A percentile compares a stretch with the other conserved stretches of the same genome.
These are phyloP conservation scores for Volucella zonaria DNA, from an alignment of 2,888 invertebrate genomes.

Conservation along the genomic window DNA sequence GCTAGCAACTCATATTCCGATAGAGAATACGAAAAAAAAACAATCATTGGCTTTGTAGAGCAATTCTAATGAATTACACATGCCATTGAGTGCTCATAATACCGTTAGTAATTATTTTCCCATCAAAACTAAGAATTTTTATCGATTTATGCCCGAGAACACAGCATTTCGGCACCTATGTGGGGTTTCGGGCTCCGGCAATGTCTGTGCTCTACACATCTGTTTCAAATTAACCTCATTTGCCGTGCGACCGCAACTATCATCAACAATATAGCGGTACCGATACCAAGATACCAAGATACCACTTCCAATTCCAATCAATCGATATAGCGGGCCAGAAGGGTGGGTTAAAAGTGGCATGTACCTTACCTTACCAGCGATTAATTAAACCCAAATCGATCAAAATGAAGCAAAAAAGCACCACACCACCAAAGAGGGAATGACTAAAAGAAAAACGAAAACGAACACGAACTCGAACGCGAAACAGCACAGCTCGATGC, in stretches of 20 bases:
- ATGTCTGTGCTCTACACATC: conserved; percentile 47
- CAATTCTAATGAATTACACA: conserved; percentile 41
- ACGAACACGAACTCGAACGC: too few species aligned
- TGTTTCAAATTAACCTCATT: conserved; percentile 70
- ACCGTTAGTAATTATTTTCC: conserved; percentile 65
- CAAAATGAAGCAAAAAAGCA: conserved; percentile 25
- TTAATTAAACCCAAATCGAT: conserved; percentile 70
- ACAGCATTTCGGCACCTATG: conserved; percentile 19
- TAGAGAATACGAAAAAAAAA: neutral
- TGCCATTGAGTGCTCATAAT: conserved; percentile 59
- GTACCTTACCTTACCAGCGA: conserved; percentile 49
- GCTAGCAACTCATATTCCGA: too few species aligned
- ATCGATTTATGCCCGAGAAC: conserved; percentile 49
- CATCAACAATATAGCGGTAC: conserved; percentile 8
- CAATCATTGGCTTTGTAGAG: conserved; percentile 8
- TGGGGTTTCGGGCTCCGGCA: too few species aligned
- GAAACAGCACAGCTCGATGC: conserved; percentile 7
- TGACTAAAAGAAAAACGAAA: neutral
- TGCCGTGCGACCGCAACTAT: conserved; percentile 17
- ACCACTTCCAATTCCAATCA: neutral
- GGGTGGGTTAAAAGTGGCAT: conserved; percentile 8
- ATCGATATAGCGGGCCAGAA: neutral
- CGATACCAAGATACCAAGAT: neutral
- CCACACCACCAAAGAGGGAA: neutral
- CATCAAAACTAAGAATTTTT: conserved; percentile 59